Evolutionary conservation across 2,797 vertebrate species (phyloP), one percentile per base, ranked within the genome.

Genomic region (Danio choprae): DNA sequence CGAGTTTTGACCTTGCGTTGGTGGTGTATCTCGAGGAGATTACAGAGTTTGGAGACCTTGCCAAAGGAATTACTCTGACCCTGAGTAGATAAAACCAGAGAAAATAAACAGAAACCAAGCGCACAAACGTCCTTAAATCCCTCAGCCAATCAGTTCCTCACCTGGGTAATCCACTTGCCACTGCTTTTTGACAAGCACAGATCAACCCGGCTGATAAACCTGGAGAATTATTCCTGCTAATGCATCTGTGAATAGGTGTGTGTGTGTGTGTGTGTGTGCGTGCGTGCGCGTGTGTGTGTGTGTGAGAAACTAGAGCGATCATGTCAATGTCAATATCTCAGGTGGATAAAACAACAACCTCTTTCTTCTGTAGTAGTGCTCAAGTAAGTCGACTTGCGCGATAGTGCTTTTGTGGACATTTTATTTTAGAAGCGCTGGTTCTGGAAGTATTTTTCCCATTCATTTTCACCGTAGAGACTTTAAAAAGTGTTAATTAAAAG

Each of bases 131-230:
- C 56, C 40, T 80, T 43, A 63, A 68, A 80, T 69, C 72, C 71
- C 78, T 64, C 22, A 29, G 55, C 58, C 70, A 68, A 44, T 74
- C 69, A 41, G 53, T 65, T 60, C 40, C 13, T 69, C 48, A 70
- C 40, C 50, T 38, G 29, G n/a, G 22, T 86, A 85, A 85, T 85
- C 81, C 83, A 81, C 74, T 83, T 76, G 70, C 64, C 10, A 74
- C 60, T 2, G 59, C 56, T 81, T 75, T 81, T 65, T 84, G 70
- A 77, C 81, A 70, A 50, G 55, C 76, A 64, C 55, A 59, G 80
- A 70, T 86, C 75, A 81, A 70, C 48, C 75, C 48, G 36, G 18
- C 53, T 43, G 78, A 75, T 81, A 83, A 86, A 75, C 60, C 60
- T n/a, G 29, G 15, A 55, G 56, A 81, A 73, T 80, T 80, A 84